Conservation (phyloP, 1,140 invertebrate species). For the Parapsyche elsis region DNA sequence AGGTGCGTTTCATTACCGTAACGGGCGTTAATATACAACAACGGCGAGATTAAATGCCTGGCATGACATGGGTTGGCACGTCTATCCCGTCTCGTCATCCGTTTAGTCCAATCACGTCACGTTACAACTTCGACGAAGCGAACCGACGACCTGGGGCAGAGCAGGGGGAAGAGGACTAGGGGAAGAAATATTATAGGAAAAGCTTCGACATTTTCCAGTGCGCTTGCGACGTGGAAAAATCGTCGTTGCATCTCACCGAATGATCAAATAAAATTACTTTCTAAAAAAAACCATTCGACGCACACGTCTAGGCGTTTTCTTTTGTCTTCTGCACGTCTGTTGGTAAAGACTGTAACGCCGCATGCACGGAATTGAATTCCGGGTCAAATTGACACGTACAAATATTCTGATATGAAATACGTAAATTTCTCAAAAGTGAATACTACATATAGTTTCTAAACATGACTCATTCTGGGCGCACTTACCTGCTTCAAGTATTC, state of each 20-base stretch:
- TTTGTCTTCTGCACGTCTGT: not conserved
- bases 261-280: no score
- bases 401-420: conserved; percentile 1
- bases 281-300: not conserved
- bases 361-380: conserved; percentile 25
- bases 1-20: conserved; percentile 27
- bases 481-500: no score
- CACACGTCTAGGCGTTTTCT: not conserved
- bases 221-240: not conserved
- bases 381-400: conserved; percentile 22
- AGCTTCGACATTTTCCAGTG: no score
- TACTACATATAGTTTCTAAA: no score
- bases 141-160: not conserved
- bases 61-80: conserved; percentile 26
- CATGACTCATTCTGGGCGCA: no score
- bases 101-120: conserved; percentile 30
- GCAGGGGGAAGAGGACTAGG: not conserved
- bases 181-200: no score
- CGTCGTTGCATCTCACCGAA: not conserved
- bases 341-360: conserved; percentile 2
- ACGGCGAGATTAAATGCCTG: conserved; percentile 26
- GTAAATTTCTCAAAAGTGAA: no score
- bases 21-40: conserved; percentile 24
- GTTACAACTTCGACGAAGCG: not conserved
- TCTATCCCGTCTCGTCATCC: conserved; percentile 27